phyloP scores from a whole-genome alignment of 2,888 invertebrate genomes.

The Drosophila engyochracea region DNA sequence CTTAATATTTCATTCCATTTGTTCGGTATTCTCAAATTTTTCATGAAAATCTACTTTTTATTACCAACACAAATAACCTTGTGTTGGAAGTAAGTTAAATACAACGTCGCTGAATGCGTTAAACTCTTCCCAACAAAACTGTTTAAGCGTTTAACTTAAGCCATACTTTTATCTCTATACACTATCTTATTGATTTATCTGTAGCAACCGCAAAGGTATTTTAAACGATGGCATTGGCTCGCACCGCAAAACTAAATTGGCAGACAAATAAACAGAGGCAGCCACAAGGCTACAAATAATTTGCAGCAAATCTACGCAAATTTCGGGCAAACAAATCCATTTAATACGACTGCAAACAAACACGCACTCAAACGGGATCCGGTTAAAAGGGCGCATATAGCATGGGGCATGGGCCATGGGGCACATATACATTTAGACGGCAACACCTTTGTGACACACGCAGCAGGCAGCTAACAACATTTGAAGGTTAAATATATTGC shows the following conservation, averaged over 20 bases:
- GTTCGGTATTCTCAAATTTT: neutral
- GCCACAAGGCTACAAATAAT: slow-evolving; percentile 60
- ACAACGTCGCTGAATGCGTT: neutral
- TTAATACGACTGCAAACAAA: slow-evolving; percentile 57
- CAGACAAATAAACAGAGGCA: slow-evolving; percentile 54
- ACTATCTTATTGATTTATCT: slow-evolving; percentile 42
- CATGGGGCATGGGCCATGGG: neutral
- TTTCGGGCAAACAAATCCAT: slow-evolving; percentile 69
- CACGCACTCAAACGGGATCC: slow-evolving; percentile 20
- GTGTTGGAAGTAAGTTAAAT: neutral
- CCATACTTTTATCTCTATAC: neutral
- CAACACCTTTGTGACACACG: slow-evolving; percentile 65
- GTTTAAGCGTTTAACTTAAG: neutral
- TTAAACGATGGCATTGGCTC: slow-evolving; percentile 25
- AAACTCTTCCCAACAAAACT: neutral
- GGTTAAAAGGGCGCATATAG: neutral
- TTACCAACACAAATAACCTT: neutral
- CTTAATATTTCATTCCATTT: neutral
- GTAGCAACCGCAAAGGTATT: slow-evolving; percentile 38
- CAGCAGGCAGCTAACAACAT: slow-evolving; percentile 58
- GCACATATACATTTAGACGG: slow-evolving; percentile 37
- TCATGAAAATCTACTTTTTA: neutral
- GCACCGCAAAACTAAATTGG: slow-evolving; percentile 48
- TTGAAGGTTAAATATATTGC: slow-evolving; percentile 79
- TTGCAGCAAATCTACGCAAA: slow-evolving; percentile 76